phyloP scores from a whole-genome alignment of 1,140 invertebrate species.

The Panonychus citri region DNA sequence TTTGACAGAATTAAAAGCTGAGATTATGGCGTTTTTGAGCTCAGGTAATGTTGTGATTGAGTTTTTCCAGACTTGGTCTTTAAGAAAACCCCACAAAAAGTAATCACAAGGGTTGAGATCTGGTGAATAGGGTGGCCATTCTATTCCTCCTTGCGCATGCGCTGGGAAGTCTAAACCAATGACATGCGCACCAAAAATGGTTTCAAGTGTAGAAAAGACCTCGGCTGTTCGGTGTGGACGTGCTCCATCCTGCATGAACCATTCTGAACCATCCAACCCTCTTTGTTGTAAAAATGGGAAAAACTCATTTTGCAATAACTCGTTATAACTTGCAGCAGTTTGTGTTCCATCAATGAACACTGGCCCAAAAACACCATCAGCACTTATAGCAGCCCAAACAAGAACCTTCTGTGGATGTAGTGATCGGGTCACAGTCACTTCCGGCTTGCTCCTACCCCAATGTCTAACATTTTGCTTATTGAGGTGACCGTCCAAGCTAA shows the following conservation, averaged over 20 bases:
- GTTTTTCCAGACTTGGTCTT: background rate
- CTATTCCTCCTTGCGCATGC: background rate
- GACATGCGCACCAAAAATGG: background rate
- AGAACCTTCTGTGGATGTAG: background rate
- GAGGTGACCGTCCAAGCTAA: background rate
- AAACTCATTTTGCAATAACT: background rate
- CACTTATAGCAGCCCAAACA: constrained; percentile 2
- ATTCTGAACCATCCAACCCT: background rate
- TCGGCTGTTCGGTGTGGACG: background rate
- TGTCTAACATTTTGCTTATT: constrained; percentile 13
- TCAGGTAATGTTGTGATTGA: background rate
- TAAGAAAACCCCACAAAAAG: background rate
- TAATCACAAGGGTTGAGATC: background rate
- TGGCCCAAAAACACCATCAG: background rate
- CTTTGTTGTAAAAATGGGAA: background rate
- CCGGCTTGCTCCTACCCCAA: constrained; percentile 11
- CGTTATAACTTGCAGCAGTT: background rate
- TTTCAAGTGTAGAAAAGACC: background rate
- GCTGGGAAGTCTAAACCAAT: background rate
- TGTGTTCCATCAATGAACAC: background rate
- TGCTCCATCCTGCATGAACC: constrained; percentile 7
- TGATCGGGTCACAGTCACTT: constrained; percentile 2
- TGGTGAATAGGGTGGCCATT: background rate
- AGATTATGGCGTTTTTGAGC: background rate
- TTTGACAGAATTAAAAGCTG: background rate